Percentiles rank a stretch among this genome's conserved stretches.
Evolutionary conservation across 2,113 vertebrate genomes (phyloP).

Genomic region (Coregonus clupeaformis): DNA sequence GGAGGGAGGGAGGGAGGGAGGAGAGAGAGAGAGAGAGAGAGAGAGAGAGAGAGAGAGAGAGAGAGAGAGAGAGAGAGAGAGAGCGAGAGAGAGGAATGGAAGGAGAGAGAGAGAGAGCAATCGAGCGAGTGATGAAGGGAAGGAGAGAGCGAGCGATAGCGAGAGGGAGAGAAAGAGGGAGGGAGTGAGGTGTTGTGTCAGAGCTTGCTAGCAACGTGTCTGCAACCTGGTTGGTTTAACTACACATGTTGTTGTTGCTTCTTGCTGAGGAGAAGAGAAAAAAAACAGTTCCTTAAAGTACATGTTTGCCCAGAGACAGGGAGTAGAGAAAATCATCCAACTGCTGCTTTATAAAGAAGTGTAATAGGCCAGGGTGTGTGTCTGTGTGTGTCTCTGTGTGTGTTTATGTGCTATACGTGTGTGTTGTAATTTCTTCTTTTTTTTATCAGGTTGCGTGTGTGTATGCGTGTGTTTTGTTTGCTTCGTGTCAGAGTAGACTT

Average conservation of each 20-base stretch:
- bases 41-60: no score
- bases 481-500: not conserved
- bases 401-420: not conserved
- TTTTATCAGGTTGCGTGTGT: no score
- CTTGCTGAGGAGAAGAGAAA: not conserved
- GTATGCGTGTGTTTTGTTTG: not conserved
- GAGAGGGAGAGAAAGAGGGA: no score
- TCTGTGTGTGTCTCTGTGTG: not conserved
- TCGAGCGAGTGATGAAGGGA: no score
- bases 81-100: no score
- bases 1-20: not conserved
- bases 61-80: no score
- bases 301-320: constrained; percentile 27
- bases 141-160: no score
- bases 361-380: not conserved
- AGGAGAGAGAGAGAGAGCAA: no score
- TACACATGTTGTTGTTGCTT: constrained; percentile 6
- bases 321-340: not conserved
- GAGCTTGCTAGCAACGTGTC: constrained; percentile 37
- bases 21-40: not conserved
- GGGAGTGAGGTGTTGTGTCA: constrained; percentile 13
- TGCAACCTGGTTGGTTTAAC: constrained; percentile 4
- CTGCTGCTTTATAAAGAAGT: no score
- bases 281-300: not conserved
- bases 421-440: no score